Evolutionary conservation across 2,888 invertebrate species (phyloP).

Genomic region (Calephelis perditalis): DNA sequence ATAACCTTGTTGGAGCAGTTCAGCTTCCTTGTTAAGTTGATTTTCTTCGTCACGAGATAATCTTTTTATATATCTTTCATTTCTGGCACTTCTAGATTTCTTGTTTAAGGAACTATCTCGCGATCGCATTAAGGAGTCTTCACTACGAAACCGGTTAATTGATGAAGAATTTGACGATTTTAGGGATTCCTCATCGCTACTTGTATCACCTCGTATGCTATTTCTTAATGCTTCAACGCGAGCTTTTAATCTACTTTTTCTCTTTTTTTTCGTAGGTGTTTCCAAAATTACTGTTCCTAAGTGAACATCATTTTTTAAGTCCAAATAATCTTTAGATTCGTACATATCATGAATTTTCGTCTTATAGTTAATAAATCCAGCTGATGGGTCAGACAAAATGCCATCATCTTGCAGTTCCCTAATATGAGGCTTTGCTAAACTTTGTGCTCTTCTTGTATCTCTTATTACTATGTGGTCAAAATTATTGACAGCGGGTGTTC

Average conservation of each 20-base stretch:
- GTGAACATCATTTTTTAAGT: slow-evolving; percentile 56
- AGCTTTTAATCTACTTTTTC: slow-evolving; percentile 81
- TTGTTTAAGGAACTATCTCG: slow-evolving; percentile 79
- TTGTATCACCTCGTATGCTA: slow-evolving; percentile 80
- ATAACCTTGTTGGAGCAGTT: slow-evolving; percentile 68
- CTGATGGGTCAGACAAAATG: slow-evolving; percentile 78
- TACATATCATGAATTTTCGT: slow-evolving; percentile 55
- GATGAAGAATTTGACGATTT: slow-evolving; percentile 82
- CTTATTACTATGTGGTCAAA: slow-evolving; percentile 83
- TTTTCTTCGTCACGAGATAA: slow-evolving; percentile 84
- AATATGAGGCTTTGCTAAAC: slow-evolving; percentile 58
- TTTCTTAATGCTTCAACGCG: slow-evolving; percentile 82
- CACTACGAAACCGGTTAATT: slow-evolving; percentile 82
- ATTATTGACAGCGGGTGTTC: slow-evolving; percentile 70
- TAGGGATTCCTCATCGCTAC: slow-evolving; percentile 84
- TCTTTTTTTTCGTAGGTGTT: slow-evolving; percentile 69
- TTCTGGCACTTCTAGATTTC: slow-evolving; percentile 84
- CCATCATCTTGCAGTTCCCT: slow-evolving; percentile 69
- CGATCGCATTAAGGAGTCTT: slow-evolving; percentile 81
- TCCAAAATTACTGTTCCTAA: slow-evolving; percentile 71
- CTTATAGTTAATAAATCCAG: slow-evolving; percentile 66
- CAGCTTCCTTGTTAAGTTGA: slow-evolving; percentile 74
- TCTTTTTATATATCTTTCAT: slow-evolving; percentile 88
- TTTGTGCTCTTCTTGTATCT: slow-evolving; percentile 71
- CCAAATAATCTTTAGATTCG: slow-evolving; percentile 59